These are phyloP conservation scores for Etheostoma perlongum DNA, from an alignment of 2,797 vertebrate genomes.

Conservation along the genomic window DNA sequence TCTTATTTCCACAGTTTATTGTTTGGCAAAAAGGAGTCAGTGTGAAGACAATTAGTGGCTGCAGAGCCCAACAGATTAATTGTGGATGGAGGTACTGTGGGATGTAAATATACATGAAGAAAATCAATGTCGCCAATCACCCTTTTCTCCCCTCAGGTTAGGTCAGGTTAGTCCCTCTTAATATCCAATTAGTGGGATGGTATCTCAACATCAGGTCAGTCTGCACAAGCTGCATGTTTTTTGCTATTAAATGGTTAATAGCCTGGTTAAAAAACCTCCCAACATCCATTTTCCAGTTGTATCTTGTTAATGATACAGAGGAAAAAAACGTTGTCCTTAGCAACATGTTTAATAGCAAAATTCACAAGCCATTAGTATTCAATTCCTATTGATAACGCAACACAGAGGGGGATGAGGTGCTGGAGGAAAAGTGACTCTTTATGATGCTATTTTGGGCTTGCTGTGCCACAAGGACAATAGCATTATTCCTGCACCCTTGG, in stretches of 20 bases:
- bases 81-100: conserved; percentile 29
- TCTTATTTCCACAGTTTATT: conserved; percentile 13
- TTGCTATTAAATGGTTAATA: conserved; percentile 32
- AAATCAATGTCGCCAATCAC: conserved; percentile 51
- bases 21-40: conserved; percentile 13
- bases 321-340: background rate
- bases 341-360: background rate
- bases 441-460: conserved; percentile 24
- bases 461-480: conserved; percentile 37
- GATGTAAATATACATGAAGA: conserved; percentile 55
- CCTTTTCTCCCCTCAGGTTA: conserved; percentile 38
- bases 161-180: conserved; percentile 44
- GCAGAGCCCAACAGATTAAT: conserved; percentile 56
- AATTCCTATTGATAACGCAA: background rate
- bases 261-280: conserved; percentile 19
- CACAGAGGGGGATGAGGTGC: background rate
- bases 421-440: conserved; percentile 16
- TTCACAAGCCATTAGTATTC: background rate
- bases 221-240: conserved; percentile 29
- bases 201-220: conserved; percentile 48
- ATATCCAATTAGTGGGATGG: conserved; percentile 61
- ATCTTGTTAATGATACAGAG: background rate
- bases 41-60: conserved; percentile 58
- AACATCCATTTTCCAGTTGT: background rate
- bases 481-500: conserved; percentile 36